These are phyloP conservation scores for Macrotrachela quadricornifera DNA, from an alignment of 1,140 invertebrate species.

Conservation along the genomic window DNA sequence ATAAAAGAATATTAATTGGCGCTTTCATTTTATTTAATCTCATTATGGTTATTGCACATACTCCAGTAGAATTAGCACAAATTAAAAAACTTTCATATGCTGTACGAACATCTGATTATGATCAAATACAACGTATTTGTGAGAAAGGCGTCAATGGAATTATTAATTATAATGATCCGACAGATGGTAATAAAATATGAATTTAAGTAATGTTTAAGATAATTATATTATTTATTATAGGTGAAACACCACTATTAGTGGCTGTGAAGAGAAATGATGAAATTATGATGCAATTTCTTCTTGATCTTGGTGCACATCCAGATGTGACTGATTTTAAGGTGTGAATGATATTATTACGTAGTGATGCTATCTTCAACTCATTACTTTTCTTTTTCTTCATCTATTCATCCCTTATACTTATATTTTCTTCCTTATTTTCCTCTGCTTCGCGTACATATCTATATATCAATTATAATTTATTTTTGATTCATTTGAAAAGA, in stretches of 20 bases:
- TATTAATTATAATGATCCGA: constrained; percentile 28
- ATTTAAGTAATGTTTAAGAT: too few relatives aligned
- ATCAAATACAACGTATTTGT: constrained; percentile 24
- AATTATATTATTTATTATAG: background rate
- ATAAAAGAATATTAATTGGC: too few relatives aligned
- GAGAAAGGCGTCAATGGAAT: constrained; percentile 24
- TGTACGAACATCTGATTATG: constrained; percentile 21
- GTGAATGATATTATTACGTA: too few relatives aligned
- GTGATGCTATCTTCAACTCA: too few relatives aligned
- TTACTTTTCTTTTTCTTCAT: too few relatives aligned
- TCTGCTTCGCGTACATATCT: too few relatives aligned
- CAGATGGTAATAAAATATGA: constrained; percentile 9
- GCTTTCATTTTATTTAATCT: too few relatives aligned
- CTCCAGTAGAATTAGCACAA: constrained; percentile 14
- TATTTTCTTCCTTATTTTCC: too few relatives aligned
- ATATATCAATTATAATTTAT: too few relatives aligned
- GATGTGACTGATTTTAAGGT: constrained; percentile 28
- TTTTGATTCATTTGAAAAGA: too few relatives aligned
- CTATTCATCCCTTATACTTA: too few relatives aligned
- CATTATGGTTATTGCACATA: constrained; percentile 7
- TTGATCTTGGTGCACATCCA: constrained; percentile 27
- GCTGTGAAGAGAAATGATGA: constrained; percentile 22
- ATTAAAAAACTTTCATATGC: constrained; percentile 30
- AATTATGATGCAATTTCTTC: constrained; percentile 23
- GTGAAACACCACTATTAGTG: constrained; percentile 21